Percentiles rank a stretch among this genome's conserved stretches.
phyloP scores from a whole-genome alignment of 2,113 vertebrate species.

The Himantopus leucocephalus region DNA sequence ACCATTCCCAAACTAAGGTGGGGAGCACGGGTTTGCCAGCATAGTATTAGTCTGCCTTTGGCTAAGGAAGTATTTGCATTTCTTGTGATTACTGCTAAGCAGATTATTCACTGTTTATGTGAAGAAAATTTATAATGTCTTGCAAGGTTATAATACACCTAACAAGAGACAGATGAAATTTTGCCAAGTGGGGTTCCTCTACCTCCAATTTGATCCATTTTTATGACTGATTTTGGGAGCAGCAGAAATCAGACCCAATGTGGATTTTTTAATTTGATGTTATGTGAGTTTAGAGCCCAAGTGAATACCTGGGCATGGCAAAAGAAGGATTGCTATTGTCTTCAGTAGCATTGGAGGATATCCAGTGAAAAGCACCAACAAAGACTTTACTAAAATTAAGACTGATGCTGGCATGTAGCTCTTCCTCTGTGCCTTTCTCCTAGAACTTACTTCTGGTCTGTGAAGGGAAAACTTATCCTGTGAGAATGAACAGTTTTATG shows the following conservation, averaged over 20 bases:
- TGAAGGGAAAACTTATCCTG: background rate
- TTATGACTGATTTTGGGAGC: background rate
- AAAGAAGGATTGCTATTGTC: background rate
- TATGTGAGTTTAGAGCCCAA: background rate
- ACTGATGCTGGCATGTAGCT: background rate
- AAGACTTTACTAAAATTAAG: background rate
- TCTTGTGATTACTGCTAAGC: constrained; percentile 10
- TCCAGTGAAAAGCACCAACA: background rate
- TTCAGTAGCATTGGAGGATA: background rate
- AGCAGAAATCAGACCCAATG: background rate
- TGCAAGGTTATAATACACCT: background rate
- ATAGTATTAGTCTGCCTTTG: background rate
- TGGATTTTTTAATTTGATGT: background rate
- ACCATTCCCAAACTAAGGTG: constrained; percentile 43
- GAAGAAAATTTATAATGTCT: background rate
- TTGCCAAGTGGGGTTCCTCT: background rate
- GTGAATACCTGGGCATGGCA: background rate
- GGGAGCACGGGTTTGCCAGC: background rate
- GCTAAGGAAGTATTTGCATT: constrained; percentile 23
- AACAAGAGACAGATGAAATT: background rate
- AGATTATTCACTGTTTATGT: constrained; percentile 20
- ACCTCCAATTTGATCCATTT: background rate
- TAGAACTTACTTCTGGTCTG: background rate
- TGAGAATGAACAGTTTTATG: background rate
- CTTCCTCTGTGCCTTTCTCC: background rate